Percentiles rank a stretch among this genome's conserved stretches.
Conservation (phyloP, 64 coral and sea anemone genomes). For the Catalaphyllia jardinei region DNA sequence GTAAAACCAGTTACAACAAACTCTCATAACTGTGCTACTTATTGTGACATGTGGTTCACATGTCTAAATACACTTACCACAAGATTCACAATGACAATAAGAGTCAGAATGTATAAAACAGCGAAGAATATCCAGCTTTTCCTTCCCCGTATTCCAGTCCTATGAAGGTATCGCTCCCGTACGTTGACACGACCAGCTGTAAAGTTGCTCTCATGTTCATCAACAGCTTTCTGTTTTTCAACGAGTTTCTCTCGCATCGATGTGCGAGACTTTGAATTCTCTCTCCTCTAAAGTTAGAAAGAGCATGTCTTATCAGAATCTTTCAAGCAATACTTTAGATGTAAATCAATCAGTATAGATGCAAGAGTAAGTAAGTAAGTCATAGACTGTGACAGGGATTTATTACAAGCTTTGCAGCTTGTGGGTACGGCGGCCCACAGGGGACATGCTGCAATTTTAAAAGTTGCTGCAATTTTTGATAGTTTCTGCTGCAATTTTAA, state of each 20-base stretch:
- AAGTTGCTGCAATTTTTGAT: too few relatives aligned
- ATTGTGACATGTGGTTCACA: too few relatives aligned
- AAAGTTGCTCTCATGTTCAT: slow-evolving; percentile 94
- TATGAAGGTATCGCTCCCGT: slow-evolving; percentile 78
- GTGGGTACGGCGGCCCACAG: too few relatives aligned
- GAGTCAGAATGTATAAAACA: slow-evolving; percentile 68
- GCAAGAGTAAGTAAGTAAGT: too few relatives aligned
- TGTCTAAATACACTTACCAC: slow-evolving; percentile 71
- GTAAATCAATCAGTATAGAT: background rate
- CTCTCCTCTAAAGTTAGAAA: slow-evolving; percentile 22
- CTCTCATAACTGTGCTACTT: too few relatives aligned
- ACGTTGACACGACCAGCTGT: slow-evolving; percentile 85
- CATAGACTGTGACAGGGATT: too few relatives aligned
- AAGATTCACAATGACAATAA: slow-evolving; percentile 87
- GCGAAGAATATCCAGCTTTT: slow-evolving; percentile 86
- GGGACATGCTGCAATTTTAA: too few relatives aligned
- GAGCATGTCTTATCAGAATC: background rate
- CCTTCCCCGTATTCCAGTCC: slow-evolving; percentile 95
- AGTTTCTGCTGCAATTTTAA: too few relatives aligned
- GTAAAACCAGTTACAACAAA: too few relatives aligned
- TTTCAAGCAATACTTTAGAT: too few relatives aligned
- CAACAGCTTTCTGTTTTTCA: slow-evolving; percentile 76
- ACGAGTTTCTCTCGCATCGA: slow-evolving; percentile 81
- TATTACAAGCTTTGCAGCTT: too few relatives aligned
- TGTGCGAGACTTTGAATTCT: slow-evolving; percentile 24